Percentiles rank a stretch among this genome's conserved stretches.
Evolutionary conservation across 2,888 invertebrate genomes (phyloP).

Genomic region (Siphlonurus alternatus): DNA sequence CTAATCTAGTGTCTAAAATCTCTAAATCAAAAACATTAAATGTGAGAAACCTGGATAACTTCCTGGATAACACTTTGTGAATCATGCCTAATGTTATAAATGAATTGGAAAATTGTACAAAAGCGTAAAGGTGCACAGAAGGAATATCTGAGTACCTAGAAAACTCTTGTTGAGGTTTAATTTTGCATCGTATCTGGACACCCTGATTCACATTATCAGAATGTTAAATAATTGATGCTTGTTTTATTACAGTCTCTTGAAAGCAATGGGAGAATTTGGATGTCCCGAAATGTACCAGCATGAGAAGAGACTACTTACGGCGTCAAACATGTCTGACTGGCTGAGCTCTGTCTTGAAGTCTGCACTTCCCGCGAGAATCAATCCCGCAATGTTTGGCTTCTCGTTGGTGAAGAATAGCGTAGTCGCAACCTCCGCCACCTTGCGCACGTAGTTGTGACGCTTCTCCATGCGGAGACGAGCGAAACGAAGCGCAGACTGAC

Average conservation of each 20-base stretch:
- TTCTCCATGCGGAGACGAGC: conserved; percentile 99
- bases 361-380: conserved; percentile 96
- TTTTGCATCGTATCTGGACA: background rate
- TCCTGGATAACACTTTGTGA: too few species aligned
- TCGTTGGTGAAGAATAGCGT: conserved; percentile 95
- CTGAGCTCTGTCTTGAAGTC: conserved; percentile 99
- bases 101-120: too few species aligned
- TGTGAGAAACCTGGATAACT: too few species aligned
- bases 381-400: conserved; percentile 91
- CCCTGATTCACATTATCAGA: background rate
- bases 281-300: too few species aligned
- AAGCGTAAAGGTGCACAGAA: background rate
- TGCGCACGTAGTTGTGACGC: conserved; percentile 96
- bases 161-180: background rate
- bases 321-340: conserved; percentile 99
- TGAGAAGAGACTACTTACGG: conserved; percentile 68
- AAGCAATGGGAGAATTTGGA: too few species aligned
- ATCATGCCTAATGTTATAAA: too few species aligned
- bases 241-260: too few species aligned
- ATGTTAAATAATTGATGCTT: background rate
- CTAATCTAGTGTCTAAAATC: too few species aligned
- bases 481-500: conserved; percentile 99
- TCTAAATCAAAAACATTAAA: too few species aligned
- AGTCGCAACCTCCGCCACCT: conserved; percentile 94
- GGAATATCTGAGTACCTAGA: background rate